Conservation (phyloP, 2,113 vertebrate species). For the Centrocercus urophasianus region DNA sequence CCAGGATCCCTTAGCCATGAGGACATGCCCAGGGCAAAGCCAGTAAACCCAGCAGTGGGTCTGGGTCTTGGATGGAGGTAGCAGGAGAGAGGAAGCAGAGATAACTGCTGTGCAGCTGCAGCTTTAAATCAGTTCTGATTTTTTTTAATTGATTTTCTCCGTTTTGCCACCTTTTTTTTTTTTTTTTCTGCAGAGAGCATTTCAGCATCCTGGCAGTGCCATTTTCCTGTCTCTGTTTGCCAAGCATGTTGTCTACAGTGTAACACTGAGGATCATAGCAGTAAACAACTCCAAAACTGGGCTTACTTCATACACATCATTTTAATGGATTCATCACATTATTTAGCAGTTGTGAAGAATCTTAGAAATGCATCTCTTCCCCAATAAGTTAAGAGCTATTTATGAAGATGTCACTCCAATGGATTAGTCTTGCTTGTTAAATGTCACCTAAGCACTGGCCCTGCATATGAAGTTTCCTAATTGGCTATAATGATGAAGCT, state of each 20-base stretch:
- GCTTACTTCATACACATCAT: neutral
- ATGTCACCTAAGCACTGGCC: neutral
- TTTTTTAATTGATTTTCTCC: neutral
- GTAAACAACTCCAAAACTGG: neutral
- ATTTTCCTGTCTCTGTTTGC: neutral
- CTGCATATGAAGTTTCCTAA: neutral
- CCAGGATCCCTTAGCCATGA: neutral
- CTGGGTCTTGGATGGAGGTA: neutral
- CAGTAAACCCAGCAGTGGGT: neutral
- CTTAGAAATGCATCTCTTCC: neutral
- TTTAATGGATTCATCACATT: neutral
- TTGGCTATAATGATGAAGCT: neutral
- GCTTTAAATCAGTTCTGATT: neutral
- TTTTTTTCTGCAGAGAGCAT: neutral
- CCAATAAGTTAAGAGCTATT: neutral
- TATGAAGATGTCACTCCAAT: conserved; percentile 22
- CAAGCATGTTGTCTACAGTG: neutral
- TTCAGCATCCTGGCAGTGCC: neutral
- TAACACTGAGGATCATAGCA: neutral
- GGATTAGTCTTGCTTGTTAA: neutral
- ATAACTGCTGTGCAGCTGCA: neutral
- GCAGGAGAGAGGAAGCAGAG: neutral
- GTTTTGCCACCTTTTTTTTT: neutral
- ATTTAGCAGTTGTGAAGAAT: neutral
- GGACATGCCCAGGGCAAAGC: neutral